Percentiles rank a stretch among this genome's conserved stretches.
These are phyloP conservation scores for Orgyia antiqua DNA, from an alignment of 2,888 invertebrate genomes.

Conservation along the genomic window DNA sequence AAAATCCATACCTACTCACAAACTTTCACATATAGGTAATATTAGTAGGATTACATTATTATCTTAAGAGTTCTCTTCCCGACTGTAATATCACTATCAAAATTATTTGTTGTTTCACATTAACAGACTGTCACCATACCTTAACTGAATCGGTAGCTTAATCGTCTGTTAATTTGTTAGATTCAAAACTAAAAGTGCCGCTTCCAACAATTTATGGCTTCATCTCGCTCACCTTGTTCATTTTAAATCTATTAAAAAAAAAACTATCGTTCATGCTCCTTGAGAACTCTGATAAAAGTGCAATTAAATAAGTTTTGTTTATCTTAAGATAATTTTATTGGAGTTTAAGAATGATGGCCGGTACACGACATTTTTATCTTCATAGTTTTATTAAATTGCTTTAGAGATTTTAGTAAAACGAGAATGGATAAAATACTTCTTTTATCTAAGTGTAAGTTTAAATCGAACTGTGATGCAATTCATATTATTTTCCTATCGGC, in stretches of 20 bases:
- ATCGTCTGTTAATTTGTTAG: conserved; percentile 75
- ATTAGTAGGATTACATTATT: too few species aligned
- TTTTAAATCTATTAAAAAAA: conserved; percentile 41
- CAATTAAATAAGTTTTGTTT: conserved; percentile 35
- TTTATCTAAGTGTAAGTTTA: too few species aligned
- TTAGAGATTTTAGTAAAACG: too few species aligned
- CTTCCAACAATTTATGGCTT: conserved; percentile 68
- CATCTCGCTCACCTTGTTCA: conserved; percentile 60
- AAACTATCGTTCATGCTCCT: conserved; percentile 28
- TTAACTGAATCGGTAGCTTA: conserved; percentile 72
- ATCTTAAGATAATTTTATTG: conserved; percentile 11
- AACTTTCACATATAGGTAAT: too few species aligned
- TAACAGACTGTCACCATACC: conserved; percentile 54
- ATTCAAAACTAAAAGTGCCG: conserved; percentile 65
- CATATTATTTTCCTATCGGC: too few species aligned
- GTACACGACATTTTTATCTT: conserved; percentile 4
- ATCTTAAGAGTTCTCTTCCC: conserved; percentile 11
- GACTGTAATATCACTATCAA: conserved; percentile 43
- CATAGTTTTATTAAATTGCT: too few species aligned
- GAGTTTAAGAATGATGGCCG: conserved; percentile 6
- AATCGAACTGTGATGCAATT: too few species aligned
- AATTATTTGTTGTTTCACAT: conserved; percentile 62
- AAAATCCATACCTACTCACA: too few species aligned
- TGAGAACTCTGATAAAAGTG: conserved; percentile 35
- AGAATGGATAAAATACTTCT: too few species aligned